phyloP scores from a whole-genome alignment of 1,140 invertebrate genomes.

The Heliconius hewitsoni region DNA sequence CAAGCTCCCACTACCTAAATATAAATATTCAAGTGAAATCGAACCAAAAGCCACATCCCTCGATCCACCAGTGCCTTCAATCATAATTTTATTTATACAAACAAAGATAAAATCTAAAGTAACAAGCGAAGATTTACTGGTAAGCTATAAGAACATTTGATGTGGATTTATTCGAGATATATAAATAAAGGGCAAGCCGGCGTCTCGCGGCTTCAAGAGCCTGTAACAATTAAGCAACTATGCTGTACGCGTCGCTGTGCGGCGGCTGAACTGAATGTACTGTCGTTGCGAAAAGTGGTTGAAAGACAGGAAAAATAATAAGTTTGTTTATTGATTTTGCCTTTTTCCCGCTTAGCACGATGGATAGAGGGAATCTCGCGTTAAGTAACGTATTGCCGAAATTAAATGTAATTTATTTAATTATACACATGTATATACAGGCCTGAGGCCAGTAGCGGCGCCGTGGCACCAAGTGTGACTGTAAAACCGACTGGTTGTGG shows the following conservation, averaged over 20 bases:
- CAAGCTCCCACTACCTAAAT: too few species aligned
- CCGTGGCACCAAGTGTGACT: too few species aligned
- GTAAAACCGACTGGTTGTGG: too few species aligned
- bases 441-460: too few species aligned
- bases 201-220: constrained; percentile 25
- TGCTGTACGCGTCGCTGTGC: constrained; percentile 40
- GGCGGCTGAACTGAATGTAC: constrained; percentile 25
- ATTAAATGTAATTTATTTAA: too few species aligned
- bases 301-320: background rate
- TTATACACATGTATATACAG: too few species aligned
- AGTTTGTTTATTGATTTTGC: too few species aligned
- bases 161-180: constrained; percentile 24
- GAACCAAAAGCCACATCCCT: background rate
- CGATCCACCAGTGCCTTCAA: background rate
- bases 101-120: background rate
- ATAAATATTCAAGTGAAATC: background rate
- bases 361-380: too few species aligned
- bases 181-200: constrained; percentile 26
- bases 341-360: too few species aligned
- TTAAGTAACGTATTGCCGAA: too few species aligned
- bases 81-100: constrained; percentile 2
- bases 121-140: background rate
- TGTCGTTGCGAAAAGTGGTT: constrained; percentile 19
- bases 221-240: constrained; percentile 48
- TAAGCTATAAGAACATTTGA: constrained; percentile 18